Evolutionary conservation across 2,888 invertebrate species (phyloP).

Genomic region (Lepidochrysops patricia): DNA sequence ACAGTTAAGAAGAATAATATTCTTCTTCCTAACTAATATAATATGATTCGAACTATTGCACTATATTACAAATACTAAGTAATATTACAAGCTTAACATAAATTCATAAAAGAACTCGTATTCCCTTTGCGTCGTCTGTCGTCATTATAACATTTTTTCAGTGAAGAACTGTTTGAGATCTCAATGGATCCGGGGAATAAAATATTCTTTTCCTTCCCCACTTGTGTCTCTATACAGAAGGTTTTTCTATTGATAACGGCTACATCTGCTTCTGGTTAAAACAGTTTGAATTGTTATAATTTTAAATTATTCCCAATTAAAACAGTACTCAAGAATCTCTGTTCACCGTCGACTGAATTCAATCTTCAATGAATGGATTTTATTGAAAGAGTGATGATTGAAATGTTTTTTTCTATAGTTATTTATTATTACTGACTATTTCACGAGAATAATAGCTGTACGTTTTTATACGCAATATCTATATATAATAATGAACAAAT

Average conservation of each 20-base stretch:
- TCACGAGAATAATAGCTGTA: no score
- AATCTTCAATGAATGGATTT: background rate
- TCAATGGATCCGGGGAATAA: background rate
- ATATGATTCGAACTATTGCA: background rate
- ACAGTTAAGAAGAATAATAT: no score
- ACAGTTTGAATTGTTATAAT: background rate
- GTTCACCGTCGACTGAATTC: background rate
- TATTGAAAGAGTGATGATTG: no score
- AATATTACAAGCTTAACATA: background rate
- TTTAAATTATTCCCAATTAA: background rate
- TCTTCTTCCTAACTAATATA: no score
- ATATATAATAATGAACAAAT: no score
- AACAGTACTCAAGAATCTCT: background rate
- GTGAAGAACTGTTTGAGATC: slow-evolving; percentile 3
- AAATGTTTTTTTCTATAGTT: no score
- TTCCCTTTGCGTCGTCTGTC: background rate
- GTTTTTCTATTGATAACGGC: background rate
- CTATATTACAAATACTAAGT: background rate
- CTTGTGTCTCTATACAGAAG: background rate
- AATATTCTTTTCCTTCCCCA: background rate
- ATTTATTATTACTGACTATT: no score
- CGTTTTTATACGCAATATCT: no score
- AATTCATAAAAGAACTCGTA: background rate
- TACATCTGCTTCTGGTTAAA: background rate
- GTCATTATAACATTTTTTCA: slow-evolving; percentile 8